Evolutionary conservation across 2,113 vertebrate species (phyloP).

Genomic region (Rhinolophus sinicus): DNA sequence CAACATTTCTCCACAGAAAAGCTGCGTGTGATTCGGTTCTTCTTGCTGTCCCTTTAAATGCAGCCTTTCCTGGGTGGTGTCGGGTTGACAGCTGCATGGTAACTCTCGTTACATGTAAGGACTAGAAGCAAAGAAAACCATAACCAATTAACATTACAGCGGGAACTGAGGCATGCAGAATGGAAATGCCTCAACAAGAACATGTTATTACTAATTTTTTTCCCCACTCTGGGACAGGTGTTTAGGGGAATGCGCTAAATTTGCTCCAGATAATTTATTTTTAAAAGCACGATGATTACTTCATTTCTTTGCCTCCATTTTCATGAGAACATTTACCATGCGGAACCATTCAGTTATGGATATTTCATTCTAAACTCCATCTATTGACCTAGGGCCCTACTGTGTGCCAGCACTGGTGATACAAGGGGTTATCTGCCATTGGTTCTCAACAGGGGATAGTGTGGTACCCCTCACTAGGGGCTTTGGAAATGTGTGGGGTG

Average conservation of each 20-base stretch:
- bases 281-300: background rate
- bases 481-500: background rate
- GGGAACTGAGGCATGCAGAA: slow-evolving; percentile 19
- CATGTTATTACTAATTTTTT: background rate
- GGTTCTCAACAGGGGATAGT: background rate
- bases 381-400: background rate
- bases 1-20: background rate
- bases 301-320: slow-evolving; percentile 50
- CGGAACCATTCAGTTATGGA: background rate
- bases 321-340: slow-evolving; percentile 48
- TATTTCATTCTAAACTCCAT: background rate
- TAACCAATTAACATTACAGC: slow-evolving; percentile 46
- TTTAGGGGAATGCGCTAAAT: slow-evolving; percentile 63
- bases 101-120: slow-evolving; percentile 35
- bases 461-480: background rate
- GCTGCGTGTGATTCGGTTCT: background rate
- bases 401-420: background rate
- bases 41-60: background rate
- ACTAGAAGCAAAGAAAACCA: slow-evolving; percentile 55
- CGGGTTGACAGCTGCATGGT: slow-evolving; percentile 45
- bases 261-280: slow-evolving; percentile 64
- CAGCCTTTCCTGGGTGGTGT: background rate
- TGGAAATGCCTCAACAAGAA: slow-evolving; percentile 35
- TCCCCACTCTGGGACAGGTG: slow-evolving; percentile 60
- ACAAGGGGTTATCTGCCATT: background rate